Conservation (phyloP, 2,888 invertebrate species). For the Dicycla oo region DNA sequence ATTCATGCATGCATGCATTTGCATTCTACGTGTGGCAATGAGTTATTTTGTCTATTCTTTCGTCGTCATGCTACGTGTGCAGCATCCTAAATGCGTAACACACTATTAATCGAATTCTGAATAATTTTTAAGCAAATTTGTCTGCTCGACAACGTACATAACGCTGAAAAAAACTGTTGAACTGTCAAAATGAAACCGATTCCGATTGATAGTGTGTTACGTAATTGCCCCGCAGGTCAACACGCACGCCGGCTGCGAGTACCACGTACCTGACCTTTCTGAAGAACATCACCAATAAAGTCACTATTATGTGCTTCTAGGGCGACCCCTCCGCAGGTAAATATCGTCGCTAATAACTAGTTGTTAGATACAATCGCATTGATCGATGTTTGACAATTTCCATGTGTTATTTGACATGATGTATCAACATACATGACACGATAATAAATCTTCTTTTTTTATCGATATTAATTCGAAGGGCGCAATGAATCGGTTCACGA, state of each 20-base stretch:
- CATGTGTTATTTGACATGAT: not conserved
- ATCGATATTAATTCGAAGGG: constrained; percentile 30
- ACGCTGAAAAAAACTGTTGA: no score
- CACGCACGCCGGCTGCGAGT: not conserved
- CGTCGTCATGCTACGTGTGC: no score
- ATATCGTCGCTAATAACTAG: not conserved
- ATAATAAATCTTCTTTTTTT: constrained; percentile 38
- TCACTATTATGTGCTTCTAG: not conserved
- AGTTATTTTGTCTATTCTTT: no score
- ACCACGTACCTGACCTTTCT: not conserved
- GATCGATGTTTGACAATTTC: not conserved
- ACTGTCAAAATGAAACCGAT: no score
- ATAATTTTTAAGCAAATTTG: no score
- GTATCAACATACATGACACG: constrained; percentile 3
- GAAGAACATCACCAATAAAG: not conserved
- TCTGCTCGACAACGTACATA: no score
- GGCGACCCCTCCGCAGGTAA: not conserved
- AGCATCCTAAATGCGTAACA: no score
- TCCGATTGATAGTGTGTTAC: no score
- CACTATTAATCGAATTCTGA: no score
- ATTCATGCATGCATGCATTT: no score
- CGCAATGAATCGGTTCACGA: not conserved
- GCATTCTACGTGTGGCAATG: no score
- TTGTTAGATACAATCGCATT: not conserved
- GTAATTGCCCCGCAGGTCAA: no score